Base-by-base conservation (phyloP, 2,888 invertebrate species). In the Drosophila vallismaia region DNA sequence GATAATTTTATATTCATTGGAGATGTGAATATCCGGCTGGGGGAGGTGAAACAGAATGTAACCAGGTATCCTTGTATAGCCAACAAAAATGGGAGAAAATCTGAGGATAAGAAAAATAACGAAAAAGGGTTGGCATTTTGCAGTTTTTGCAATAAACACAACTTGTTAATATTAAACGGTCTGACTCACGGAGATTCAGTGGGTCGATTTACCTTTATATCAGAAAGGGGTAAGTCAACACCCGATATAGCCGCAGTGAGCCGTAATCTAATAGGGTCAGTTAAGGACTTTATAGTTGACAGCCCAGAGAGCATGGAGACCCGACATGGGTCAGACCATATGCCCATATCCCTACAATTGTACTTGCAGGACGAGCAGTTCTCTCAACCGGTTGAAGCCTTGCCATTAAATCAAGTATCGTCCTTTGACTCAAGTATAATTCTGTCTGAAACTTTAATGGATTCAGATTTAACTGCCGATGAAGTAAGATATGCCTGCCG, bases 291-390 rank as follows among this genome's bases (percentile, higher is more conserved):
- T 8, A 46, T 28, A 8, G 60, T 60, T 10, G 60, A 60, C 10
- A 24, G 19, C 26, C 31, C 54, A 42, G 29, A 53, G 0, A n/a
- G 0, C 28, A 28, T 5, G 6, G n/a, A 7, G 4, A 52, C 33
- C 8, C 9, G 44, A 9, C 58, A 60, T 14, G 60, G 62, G 10
- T 60, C 60, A 7, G 62, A 60, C 4, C 60, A 60, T n/a, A 24
- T 60, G 4, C 62, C 60, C 46, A 60, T 60, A 8, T 60, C 28
- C 9, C 24, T 60, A 10, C 6, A 31, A 7, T 5, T 60, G 4
- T 10, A 60, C 38, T 24, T 60, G 0, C 24, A 38, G 29, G 46
- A 7, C 10, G 10, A 3, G 9, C 2, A n/a, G 36, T 10, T 10
- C 10, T 5, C 12, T 3, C 36, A 10, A 36, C 3, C 7, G 6